phyloP scores from a whole-genome alignment of 2,797 vertebrate species.

The Gadopsis bispinosus region DNA sequence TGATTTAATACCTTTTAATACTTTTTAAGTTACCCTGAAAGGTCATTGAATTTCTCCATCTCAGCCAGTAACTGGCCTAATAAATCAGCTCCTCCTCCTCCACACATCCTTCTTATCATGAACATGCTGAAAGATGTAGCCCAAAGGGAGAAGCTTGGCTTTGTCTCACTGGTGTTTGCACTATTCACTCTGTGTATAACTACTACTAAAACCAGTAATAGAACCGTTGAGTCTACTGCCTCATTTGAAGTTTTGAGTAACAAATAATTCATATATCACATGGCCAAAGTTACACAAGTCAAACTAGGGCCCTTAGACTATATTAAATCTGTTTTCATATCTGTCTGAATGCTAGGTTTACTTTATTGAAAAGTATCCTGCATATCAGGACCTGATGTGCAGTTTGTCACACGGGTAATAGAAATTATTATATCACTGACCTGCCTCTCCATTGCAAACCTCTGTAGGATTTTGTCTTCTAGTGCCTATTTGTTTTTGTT shows the following conservation, averaged over 20 bases:
- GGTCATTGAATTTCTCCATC: constrained; percentile 92
- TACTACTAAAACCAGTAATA: background rate
- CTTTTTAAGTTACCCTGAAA: background rate
- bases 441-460: constrained; percentile 96
- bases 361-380: background rate
- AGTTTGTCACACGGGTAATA: no score
- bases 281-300: background rate
- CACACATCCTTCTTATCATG: constrained; percentile 91
- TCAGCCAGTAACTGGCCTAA: constrained; percentile 97
- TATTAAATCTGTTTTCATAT: background rate
- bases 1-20: no score
- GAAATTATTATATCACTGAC: constrained; percentile 72
- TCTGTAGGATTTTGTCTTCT: constrained; percentile 94
- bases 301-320: background rate
- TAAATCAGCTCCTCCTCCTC: constrained; percentile 98
- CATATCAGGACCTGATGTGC: background rate
- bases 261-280: background rate
- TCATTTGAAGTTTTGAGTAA: background rate
- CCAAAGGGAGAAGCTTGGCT: background rate
- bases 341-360: background rate
- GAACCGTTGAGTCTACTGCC: background rate
- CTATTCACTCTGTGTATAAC: background rate
- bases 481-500: constrained; percentile 68
- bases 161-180: background rate
- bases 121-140: constrained; percentile 79